Conservation (phyloP, 2,888 invertebrate species). For the Scaptomyza cyrtandrae region DNA sequence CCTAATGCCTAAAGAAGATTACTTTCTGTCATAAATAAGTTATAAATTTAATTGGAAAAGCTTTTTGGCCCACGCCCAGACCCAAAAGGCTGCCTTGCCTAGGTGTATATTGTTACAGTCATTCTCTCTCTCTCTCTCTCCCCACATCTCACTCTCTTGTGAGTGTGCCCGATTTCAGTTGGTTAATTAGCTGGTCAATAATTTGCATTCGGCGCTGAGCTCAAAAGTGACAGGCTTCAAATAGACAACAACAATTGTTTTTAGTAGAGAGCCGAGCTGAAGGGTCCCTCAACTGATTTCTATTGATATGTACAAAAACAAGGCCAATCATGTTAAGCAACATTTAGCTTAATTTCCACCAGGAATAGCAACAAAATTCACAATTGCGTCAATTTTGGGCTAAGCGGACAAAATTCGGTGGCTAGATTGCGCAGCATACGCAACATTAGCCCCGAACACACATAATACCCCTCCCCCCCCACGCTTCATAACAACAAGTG, state of each 20-base stretch:
- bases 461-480: background rate
- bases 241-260: conserved; percentile 47
- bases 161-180: conserved; percentile 36
- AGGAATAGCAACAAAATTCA: conserved; percentile 53
- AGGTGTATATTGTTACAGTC: conserved; percentile 2
- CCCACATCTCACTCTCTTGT: conserved; percentile 6
- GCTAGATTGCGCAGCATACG: conserved; percentile 38
- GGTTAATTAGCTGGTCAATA: conserved; percentile 76
- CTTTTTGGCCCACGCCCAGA: conserved; percentile 36
- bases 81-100: background rate
- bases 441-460: conserved; percentile 21
- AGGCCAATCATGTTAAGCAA: conserved; percentile 64
- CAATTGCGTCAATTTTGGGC: conserved; percentile 25
- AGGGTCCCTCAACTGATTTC: conserved; percentile 69
- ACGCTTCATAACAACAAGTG: background rate
- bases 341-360: conserved; percentile 72
- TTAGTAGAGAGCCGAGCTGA: no score
- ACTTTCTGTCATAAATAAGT: conserved; percentile 68
- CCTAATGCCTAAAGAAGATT: conserved; percentile 77
- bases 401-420: conserved; percentile 27
- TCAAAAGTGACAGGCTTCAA: conserved; percentile 54
- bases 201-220: conserved; percentile 56
- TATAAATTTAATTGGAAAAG: conserved; percentile 78
- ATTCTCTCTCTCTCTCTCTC: background rate
- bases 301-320: conserved; percentile 69